Evolutionary conservation across 2,797 vertebrate genomes (phyloP), one percentile per base, ranked within the genome.

Genomic region (Delichon dasypus): DNA sequence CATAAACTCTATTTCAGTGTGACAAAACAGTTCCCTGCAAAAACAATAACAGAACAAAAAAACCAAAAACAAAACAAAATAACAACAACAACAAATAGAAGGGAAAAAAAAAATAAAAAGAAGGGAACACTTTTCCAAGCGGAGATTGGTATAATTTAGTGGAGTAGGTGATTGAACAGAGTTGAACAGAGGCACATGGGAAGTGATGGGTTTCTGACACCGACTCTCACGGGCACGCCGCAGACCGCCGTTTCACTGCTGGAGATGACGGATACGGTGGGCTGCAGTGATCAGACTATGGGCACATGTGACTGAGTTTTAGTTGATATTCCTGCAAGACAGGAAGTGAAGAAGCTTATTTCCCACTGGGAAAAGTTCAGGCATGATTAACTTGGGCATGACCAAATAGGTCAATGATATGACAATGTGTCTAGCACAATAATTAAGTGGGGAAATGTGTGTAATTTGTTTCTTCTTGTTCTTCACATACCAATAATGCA

Each of bases 311-410:
- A 97, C 97, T 98, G 98, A 98, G 96, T 97, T 98, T 98, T 97
- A 98, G 94, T 97, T 98, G 97, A 95, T 98, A 97, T 97, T 97
- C 96, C 96, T 97, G 90, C 93, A 97, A 97, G 97, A 97, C 97
- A 98, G 97, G 96, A 98, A 97, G 97, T 97, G 96, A 94, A 97
- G 91, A 96, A 97, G 97, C 97, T 96, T 95, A 97, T 98, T 97
- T 98, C 97, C 97, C 97, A 97, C 98, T 97, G 98, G 97, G 98
- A 97, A 85, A 98, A 97, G 97, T 97, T 98, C 97, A 98, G 98
- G 98, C 97, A 97, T 98, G 97, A 98, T 98, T 98, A 98, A 98
- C 97, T 98, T 98, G 97, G 97, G 97, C 98, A 97, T 98, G 98
- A 98, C 97, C 98, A 98, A 98, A 98, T 95, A 98, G 98, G 98